Conservation (phyloP, 2,113 vertebrate species). For the Hippopotamus amphibius region DNA sequence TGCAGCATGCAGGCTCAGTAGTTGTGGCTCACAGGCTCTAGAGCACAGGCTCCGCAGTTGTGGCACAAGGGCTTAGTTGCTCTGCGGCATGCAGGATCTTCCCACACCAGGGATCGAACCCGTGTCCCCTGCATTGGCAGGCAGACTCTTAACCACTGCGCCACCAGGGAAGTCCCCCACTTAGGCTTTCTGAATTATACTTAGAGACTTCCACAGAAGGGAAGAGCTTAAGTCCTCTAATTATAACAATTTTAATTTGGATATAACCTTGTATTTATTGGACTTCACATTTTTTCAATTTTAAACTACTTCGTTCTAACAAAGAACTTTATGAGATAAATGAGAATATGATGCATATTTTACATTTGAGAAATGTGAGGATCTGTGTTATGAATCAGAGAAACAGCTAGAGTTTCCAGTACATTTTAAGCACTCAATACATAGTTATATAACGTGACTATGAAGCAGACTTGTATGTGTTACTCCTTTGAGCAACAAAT, state of each 20-base stretch:
- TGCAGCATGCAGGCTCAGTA: no score
- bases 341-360: neutral
- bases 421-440: neutral
- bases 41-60: no score
- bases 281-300: neutral
- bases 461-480: neutral
- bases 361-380: neutral
- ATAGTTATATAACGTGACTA: neutral
- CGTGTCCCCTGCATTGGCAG: no score
- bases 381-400: neutral
- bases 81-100: no score
- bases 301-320: neutral
- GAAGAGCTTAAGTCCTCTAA: neutral
- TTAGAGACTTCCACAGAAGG: neutral
- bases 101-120: no score
- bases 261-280: neutral
- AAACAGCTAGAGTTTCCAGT: neutral
- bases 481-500: neutral
- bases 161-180: no score
- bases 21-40: no score
- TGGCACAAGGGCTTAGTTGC: no score
- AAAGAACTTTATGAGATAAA: neutral
- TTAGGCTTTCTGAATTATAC: neutral
- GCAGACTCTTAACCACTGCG: no score
- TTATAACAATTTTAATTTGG: neutral